phyloP scores from a whole-genome alignment of 2,888 invertebrate genomes.

The Microplitis deprimator region DNA sequence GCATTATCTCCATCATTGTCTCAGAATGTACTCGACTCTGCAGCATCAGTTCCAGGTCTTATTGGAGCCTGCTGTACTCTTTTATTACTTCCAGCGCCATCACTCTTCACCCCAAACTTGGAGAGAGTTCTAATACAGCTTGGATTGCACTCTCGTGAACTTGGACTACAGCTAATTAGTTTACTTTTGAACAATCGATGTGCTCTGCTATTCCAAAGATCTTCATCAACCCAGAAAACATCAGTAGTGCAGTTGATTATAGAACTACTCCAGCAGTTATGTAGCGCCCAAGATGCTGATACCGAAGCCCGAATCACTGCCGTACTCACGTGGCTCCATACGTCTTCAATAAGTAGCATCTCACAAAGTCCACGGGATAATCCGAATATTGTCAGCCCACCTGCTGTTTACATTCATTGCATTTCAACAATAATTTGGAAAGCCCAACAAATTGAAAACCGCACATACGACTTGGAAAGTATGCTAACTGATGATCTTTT shows the following conservation, averaged over 20 bases:
- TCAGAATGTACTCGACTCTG: constrained; percentile 75
- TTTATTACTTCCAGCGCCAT: constrained; percentile 79
- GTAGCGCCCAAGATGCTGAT: constrained; percentile 76
- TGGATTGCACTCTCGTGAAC: constrained; percentile 77
- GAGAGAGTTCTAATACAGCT: constrained; percentile 81
- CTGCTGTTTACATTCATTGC: constrained; percentile 80
- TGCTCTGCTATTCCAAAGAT: constrained; percentile 63
- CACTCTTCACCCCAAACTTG: constrained; percentile 77
- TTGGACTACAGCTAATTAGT: constrained; percentile 75
- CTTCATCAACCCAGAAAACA: constrained; percentile 61
- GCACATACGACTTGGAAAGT: constrained; percentile 77
- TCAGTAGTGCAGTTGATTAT: constrained; percentile 78
- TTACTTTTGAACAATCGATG: constrained; percentile 76
- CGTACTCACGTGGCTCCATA: constrained; percentile 82
- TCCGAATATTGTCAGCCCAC: constrained; percentile 62
- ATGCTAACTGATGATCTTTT: constrained; percentile 84
- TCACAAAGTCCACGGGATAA: constrained; percentile 55
- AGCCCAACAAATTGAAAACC: constrained; percentile 75
- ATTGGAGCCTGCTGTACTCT: constrained; percentile 82
- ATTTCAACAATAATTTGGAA: constrained; percentile 88
- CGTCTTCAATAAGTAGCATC: constrained; percentile 74
- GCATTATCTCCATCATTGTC: constrained; percentile 64
- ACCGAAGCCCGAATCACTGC: constrained; percentile 78
- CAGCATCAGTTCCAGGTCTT: constrained; percentile 79
- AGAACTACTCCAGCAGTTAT: constrained; percentile 85